Percentiles rank a stretch among this genome's conserved stretches.
These are phyloP conservation scores for Lysandra coridon DNA, from an alignment of 2,888 invertebrate species.

Conservation along the genomic window DNA sequence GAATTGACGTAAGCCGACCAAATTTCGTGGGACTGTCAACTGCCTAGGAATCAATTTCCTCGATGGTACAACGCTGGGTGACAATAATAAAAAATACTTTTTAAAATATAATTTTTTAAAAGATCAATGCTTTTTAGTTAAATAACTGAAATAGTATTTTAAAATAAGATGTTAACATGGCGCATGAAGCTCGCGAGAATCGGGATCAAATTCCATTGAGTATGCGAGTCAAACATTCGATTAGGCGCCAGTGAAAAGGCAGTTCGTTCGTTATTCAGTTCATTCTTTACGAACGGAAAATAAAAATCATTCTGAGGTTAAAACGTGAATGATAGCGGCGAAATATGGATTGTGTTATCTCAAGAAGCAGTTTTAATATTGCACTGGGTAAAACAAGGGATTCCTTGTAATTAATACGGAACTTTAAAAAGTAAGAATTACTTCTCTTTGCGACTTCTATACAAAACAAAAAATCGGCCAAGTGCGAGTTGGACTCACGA, in stretches of 20 bases:
- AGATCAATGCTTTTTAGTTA: neutral
- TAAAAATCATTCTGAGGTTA: neutral
- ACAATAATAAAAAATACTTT: too few species aligned
- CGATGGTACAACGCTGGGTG: too few species aligned
- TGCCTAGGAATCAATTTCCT: too few species aligned
- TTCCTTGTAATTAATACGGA: too few species aligned
- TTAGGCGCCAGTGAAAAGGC: constrained; percentile 35
- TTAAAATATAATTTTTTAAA: too few species aligned
- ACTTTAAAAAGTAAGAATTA: too few species aligned
- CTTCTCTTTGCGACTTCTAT: too few species aligned
- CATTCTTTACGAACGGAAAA: neutral
- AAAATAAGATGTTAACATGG: neutral
- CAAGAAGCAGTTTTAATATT: neutral
- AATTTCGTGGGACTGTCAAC: too few species aligned
- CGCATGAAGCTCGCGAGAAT: constrained; percentile 8
- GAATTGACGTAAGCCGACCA: too few species aligned
- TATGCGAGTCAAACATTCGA: constrained; percentile 35
- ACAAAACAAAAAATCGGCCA: too few species aligned
- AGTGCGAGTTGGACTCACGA: too few species aligned
- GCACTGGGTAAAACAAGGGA: too few species aligned
- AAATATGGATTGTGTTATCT: neutral
- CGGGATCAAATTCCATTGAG: constrained; percentile 21
- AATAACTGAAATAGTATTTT: neutral
- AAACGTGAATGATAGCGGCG: neutral
- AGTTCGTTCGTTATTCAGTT: constrained; percentile 21